These are phyloP conservation scores for Gadopsis bispinosus DNA, from an alignment of 2,797 vertebrate genomes.

Conservation along the genomic window DNA sequence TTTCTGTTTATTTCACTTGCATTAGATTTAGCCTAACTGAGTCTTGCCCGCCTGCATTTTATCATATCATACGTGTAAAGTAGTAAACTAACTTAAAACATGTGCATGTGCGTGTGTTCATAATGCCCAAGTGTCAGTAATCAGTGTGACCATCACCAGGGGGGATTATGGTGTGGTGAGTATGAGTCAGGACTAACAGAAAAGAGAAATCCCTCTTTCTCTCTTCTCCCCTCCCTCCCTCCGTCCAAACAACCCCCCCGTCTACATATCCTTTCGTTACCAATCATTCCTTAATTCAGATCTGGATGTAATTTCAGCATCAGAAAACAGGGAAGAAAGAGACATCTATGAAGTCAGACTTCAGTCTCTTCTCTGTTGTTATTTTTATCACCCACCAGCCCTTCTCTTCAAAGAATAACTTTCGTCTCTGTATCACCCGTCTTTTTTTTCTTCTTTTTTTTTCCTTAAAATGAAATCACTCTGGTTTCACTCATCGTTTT, in stretches of 20 bases:
- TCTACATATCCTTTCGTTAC: conserved; percentile 81
- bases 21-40: background rate
- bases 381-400: conserved; percentile 74
- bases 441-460: conserved; percentile 46
- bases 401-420: conserved; percentile 72
- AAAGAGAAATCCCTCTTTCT: conserved; percentile 69
- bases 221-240: conserved; percentile 26
- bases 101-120: conserved; percentile 63
- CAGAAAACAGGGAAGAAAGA: conserved; percentile 73
- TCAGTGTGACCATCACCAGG: conserved; percentile 75
- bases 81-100: conserved; percentile 61
- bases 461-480: conserved; percentile 49
- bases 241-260: conserved; percentile 28
- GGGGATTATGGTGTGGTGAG: conserved; percentile 71
- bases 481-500: conserved; percentile 49
- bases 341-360: conserved; percentile 75
- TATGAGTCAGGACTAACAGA: conserved; percentile 77
- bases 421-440: conserved; percentile 62
- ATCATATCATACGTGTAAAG: conserved; percentile 53
- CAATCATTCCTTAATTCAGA: conserved; percentile 79
- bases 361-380: conserved; percentile 72
- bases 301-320: conserved; percentile 85
- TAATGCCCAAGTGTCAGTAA: conserved; percentile 75
- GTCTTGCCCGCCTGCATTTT: conserved; percentile 38
- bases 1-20: conserved; percentile 35